Evolutionary conservation across 2,797 vertebrate genomes (phyloP), one percentile per base, ranked within the genome.

Genomic region (Coccyzus lansbergi): DNA sequence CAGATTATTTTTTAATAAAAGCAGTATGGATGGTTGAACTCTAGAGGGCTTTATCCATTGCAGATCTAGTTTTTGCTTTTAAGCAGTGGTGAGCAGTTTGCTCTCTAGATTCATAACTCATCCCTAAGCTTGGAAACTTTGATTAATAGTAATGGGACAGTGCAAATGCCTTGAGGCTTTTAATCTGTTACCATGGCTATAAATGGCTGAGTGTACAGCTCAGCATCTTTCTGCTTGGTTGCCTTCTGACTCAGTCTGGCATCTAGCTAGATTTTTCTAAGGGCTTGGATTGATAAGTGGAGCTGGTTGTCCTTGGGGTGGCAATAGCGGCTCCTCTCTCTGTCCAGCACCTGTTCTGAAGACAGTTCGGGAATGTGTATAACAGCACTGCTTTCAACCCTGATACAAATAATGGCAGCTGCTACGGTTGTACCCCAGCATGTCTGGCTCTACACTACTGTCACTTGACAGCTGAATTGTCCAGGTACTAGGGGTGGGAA

Each of bases 41-140:
- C 78, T 92, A 95, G 93, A 89, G 94, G 88, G 93, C 95, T 90
- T 87, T 65, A 64, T 69, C 55, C 36, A 1, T 75, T 71, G 12
- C 48, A 59, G 31, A 63, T 81, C 12, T 42, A 25, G 38, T 28
- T 81, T 80, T 38, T 86, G 24, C n/a, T 71, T 83, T 78, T 36
- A 55, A 55, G 44, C 46, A 34, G 11, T 28, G 12, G 21, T 65
- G 62, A 78, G 5, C 46, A 14, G 48, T 71, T 78, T 64, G 28
- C 11, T 75, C 21, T 86, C 22, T 21, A 34, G n/a, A 28, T 63
- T 91, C 38, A 3, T 72, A 75, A 78, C 51, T 75, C 12, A 62
- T 56, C 46, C 53, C 58, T 62, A 72, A 44, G 34, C 12, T 28
- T 83, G 76, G 56, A 64, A 84, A 46, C 79, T 69, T 83, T 83